Evolutionary conservation across 2,888 invertebrate species (phyloP).

Genomic region (Apodemia hepburni): DNA sequence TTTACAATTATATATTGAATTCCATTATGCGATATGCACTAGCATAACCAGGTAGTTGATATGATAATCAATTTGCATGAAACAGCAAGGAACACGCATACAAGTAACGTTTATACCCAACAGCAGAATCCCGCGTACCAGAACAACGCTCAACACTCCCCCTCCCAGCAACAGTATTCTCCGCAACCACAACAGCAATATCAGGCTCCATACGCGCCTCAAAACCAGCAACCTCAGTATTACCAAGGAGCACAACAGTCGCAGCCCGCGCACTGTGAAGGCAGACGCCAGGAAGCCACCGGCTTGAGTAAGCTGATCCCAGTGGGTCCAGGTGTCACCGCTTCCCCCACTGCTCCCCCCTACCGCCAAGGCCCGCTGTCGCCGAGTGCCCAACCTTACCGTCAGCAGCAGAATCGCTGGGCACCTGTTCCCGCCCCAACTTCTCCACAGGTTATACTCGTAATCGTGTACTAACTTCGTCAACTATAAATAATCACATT

Average conservation of each 20-base stretch:
- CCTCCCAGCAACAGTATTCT: conserved; percentile 38
- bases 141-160: conserved; percentile 72
- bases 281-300: conserved; percentile 58
- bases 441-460: conserved; percentile 64
- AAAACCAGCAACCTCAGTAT: conserved; percentile 36
- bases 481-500: neutral
- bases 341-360: conserved; percentile 43
- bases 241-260: conserved; percentile 38
- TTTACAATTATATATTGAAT: neutral
- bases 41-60: neutral
- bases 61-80: conserved; percentile 5
- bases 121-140: conserved; percentile 70
- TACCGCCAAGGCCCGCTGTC: conserved; percentile 59
- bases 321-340: conserved; percentile 58
- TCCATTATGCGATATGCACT: neutral
- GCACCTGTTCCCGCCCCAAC: conserved; percentile 70
- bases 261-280: conserved; percentile 55
- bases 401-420: conserved; percentile 67
- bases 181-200: conserved; percentile 32
- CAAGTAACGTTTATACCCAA: conserved; percentile 37
- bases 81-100: neutral
- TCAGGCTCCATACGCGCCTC: conserved; percentile 30
- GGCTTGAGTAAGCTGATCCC: conserved; percentile 74
- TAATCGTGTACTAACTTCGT: conserved; percentile 7
- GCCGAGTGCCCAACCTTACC: conserved; percentile 61